Base-by-base conservation (phyloP, 2,797 vertebrate genomes). In the Sphaeramia orbicularis region DNA sequence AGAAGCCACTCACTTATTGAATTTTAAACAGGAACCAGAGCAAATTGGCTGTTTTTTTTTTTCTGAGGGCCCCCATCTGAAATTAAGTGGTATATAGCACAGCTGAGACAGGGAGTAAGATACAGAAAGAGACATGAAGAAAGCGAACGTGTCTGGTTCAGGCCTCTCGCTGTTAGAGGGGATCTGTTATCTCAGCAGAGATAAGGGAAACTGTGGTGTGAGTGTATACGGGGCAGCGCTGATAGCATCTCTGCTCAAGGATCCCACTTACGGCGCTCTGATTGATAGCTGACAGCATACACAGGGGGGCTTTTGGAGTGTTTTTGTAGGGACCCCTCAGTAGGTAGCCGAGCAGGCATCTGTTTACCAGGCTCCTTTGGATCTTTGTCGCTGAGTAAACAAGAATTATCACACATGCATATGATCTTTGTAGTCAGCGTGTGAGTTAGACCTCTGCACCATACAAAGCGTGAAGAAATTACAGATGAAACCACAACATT, bases 161-260 rank as follows among this genome's bases (percentile, higher is more conserved):
- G 82, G 80, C 76, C 80, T 86, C 84, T 90, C 18, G 56, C 85
- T 78, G 88, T 87, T 69, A 71, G 77, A 84, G 85, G 86, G 83
- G 83, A 92, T 87, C 79, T 84, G 88, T 91, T 93, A 91, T 90
- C 90, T 89, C 73, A 51, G 58, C 18, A 13, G 57, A 94, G 94
- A 95, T 95, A 94, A 94, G 88, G 75, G 74, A 85, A 81, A 79
- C 88, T 86, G 88, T 91, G 91, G 93, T 94, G 94, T 94, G 92
- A 93, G 92, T 87, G 85, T 87, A 89, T 92, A 92, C 81, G 86
- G 91, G 81, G 84, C 78, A 61, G 76, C 42, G 49, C 86, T 92
- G 94, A 95, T 94, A 94, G 81, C 80, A 94, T 94, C 93, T 93
- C 65, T 42, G 70, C 92, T 94, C 87, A 91, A 94, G 93, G 91